Evolutionary conservation across 2,113 vertebrate genomes (phyloP).

Genomic region (Macrotis lagotis): DNA sequence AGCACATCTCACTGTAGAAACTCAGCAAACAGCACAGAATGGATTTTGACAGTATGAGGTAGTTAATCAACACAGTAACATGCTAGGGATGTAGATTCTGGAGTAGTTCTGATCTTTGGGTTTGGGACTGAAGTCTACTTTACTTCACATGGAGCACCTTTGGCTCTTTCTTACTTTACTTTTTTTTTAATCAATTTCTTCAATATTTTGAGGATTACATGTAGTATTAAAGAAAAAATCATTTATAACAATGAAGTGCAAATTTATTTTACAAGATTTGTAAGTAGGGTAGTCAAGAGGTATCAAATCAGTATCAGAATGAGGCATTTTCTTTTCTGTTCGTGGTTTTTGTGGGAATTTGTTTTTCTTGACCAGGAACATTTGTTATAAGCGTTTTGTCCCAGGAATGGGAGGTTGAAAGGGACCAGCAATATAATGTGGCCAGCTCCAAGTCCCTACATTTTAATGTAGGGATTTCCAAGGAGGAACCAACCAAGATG

Average conservation of each 20-base stretch:
- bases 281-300: not conserved
- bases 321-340: not conserved
- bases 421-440: not conserved
- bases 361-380: not conserved
- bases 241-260: not conserved
- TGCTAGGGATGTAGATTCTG: not conserved
- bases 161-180: not conserved
- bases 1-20: not conserved
- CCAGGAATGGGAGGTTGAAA: not conserved
- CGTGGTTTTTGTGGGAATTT: not conserved
- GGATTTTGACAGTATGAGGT: not conserved
- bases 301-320: not conserved
- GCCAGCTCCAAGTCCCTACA: not conserved
- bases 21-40: not conserved
- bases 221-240: conserved; percentile 29
- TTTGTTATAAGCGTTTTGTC: not conserved
- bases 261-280: not conserved
- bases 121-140: not conserved
- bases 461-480: too few relatives aligned
- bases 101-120: not conserved
- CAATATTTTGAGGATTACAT: not conserved
- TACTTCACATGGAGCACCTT: not conserved
- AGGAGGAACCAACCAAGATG: too few relatives aligned
- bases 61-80: too few relatives aligned
- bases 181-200: not conserved